Evolutionary conservation across 2,888 invertebrate species (phyloP), one percentile per base, ranked within the genome.

Genomic region (Lissonota sp.): DNA sequence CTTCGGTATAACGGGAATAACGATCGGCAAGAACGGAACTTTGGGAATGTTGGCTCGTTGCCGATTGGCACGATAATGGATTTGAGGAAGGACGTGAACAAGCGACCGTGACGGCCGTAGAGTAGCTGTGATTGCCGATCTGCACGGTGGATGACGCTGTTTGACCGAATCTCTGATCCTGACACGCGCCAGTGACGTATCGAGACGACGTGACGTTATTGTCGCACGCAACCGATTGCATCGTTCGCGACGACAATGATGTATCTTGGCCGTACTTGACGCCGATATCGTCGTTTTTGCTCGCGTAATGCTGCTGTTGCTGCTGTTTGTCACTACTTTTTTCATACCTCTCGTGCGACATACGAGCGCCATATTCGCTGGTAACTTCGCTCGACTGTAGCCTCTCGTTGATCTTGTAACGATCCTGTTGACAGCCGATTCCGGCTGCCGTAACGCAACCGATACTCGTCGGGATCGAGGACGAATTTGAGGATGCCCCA

Each of bases 331-430:
- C 89, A 57, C 80, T 76, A 40, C 87, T 85, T 78, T 89, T 91
- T 46, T 90, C 91, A 67, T 87, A 88, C 66, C 87, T 84, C 49
- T 87, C 84, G 84, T 83, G 80, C 84, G 87, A 64, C 80, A 72
- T 82, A 8, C 88, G 86, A 63, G 44, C 83, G 58, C 88, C 88
- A 87, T 88, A 87, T 73, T 87, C 89, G 84, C 80, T 57, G 80
- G 60, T 55, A 55, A 10, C 71, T 92, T 94, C 94, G 91, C 93
- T 93, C 90, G 94, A 93, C 91, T 93, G 93, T 92, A 93, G 93
- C 87, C 94, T 93, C 92, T 94, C 94, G 93, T 94, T 94, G 85
- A 93, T 81, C 57, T 81, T 78, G 57, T 81, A 81, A 67, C 78
- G 81, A 53, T 81, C 81, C 26, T 81, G 81, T 67, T 78, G 78